These are phyloP conservation scores for Caligus rogercresseyi DNA, from an alignment of 1,140 invertebrate genomes.

Conservation along the genomic window DNA sequence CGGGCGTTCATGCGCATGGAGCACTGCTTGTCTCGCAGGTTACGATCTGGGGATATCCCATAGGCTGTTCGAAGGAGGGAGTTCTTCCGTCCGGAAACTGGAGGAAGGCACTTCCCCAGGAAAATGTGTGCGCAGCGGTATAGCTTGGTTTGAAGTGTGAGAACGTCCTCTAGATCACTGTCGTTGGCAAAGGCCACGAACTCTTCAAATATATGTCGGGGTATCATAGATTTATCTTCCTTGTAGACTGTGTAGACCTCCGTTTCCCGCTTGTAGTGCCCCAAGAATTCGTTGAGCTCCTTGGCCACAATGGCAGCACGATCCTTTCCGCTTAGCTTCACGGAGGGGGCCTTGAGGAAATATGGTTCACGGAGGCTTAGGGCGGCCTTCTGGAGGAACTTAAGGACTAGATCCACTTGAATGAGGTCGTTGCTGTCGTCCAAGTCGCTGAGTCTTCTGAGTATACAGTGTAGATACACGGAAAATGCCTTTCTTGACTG, in stretches of 20 bases:
- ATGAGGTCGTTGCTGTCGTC: conserved; percentile 3
- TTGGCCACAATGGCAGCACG: conserved; percentile 67
- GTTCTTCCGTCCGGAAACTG: conserved; percentile 12
- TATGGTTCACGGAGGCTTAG: conserved; percentile 19
- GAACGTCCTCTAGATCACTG: conserved; percentile 42
- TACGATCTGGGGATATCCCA: conserved; percentile 15
- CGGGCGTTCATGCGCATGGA: conserved; percentile 18
- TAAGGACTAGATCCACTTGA: conserved; percentile 18
- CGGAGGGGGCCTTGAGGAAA: conserved; percentile 42
- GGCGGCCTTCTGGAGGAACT: conserved; percentile 19
- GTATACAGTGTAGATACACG: conserved; percentile 19
- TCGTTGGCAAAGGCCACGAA: conserved; percentile 29
- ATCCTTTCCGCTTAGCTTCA: conserved; percentile 59
- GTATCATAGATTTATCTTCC: conserved; percentile 25
- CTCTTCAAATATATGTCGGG: conserved; percentile 27
- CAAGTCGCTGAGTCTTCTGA: conserved; percentile 15
- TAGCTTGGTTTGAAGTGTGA: conserved; percentile 42
- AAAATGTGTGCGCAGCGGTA: conserved; percentile 27
- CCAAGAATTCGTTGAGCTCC: conserved; percentile 76
- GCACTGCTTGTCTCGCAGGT: conserved; percentile 15
- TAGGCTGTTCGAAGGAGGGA: conserved; percentile 15
- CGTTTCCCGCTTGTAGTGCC: conserved; percentile 68
- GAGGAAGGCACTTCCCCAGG: conserved; percentile 17
- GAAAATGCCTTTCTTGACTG: conserved; percentile 18
- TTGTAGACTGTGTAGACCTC: conserved; percentile 20